Percentiles rank a stretch among this genome's conserved stretches.
phyloP scores from a whole-genome alignment of 1,140 invertebrate species.

The Megathymus violae region DNA sequence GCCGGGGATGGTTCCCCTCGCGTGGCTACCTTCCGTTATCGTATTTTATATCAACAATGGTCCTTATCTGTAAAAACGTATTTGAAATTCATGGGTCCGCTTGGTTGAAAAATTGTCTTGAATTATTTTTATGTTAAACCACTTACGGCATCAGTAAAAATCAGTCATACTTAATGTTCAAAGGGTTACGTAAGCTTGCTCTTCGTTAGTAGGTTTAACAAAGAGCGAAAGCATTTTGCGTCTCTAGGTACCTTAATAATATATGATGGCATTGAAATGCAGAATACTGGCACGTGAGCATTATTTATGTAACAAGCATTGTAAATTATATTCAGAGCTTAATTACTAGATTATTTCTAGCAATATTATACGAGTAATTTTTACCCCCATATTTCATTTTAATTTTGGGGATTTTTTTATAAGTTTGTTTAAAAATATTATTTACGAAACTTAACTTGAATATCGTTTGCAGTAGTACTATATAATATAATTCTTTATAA shows the following conservation, averaged over 20 bases:
- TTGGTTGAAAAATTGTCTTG: slow-evolving; percentile 64
- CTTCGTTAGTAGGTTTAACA: slow-evolving; percentile 27
- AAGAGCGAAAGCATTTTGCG: slow-evolving; percentile 8
- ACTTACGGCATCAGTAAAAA: slow-evolving; percentile 58
- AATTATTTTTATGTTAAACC: slow-evolving; percentile 65
- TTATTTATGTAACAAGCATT: no score
- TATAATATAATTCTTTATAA: no score
- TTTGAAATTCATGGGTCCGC: slow-evolving; percentile 67
- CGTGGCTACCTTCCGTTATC: slow-evolving; percentile 67
- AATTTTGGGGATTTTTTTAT: no score
- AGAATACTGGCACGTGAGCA: no score
- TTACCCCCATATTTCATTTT: no score
- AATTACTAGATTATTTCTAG: no score
- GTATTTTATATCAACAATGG: slow-evolving; percentile 71
- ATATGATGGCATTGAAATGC: slow-evolving; percentile 11
- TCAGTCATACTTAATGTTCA: slow-evolving; percentile 41
- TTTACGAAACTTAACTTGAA: no score
- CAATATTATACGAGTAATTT: no score
- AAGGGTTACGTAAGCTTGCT: slow-evolving; percentile 27
- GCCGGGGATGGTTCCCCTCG: slow-evolving; percentile 53
- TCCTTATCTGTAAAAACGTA: slow-evolving; percentile 70
- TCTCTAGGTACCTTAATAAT: slow-evolving; percentile 21
- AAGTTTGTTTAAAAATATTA: no score
- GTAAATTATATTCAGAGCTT: no score
- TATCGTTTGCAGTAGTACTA: no score